Evolutionary conservation across 2,888 invertebrate species (phyloP).

Genomic region (Drosophila lacicola): DNA sequence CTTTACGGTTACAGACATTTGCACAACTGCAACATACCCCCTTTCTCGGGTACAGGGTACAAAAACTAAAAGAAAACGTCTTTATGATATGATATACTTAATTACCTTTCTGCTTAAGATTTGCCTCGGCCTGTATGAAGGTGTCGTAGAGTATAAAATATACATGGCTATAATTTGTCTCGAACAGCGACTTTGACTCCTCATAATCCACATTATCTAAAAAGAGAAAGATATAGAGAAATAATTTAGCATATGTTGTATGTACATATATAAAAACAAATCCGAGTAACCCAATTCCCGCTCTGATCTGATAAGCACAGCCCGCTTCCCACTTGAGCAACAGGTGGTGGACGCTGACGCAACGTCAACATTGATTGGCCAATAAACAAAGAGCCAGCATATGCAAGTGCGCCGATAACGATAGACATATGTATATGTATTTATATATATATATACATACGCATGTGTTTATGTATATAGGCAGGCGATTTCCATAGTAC

Average conservation of each 20-base stretch:
- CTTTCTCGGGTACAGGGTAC: neutral
- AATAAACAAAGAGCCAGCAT: constrained; percentile 24
- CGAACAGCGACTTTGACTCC: constrained; percentile 96
- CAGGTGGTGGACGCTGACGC: constrained; percentile 41
- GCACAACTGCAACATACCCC: no score
- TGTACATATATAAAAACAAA: neutral
- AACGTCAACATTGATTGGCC: constrained; percentile 28
- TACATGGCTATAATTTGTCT: constrained; percentile 97
- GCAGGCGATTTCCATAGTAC: constrained; percentile 11
- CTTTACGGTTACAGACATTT: neutral
- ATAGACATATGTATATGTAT: neutral
- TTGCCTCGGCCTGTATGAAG: constrained; percentile 96
- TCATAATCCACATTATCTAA: constrained; percentile 94
- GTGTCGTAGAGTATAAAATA: constrained; percentile 98
- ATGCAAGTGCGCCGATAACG: constrained; percentile 28
- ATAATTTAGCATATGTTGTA: neutral
- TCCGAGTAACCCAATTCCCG: constrained; percentile 13
- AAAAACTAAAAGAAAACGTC: constrained; percentile 1
- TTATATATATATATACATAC: neutral
- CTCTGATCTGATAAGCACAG: constrained; percentile 13
- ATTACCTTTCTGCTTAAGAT: constrained; percentile 95
- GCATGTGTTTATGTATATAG: neutral
- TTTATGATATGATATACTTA: constrained; percentile 5
- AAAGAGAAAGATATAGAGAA: constrained; percentile 78
- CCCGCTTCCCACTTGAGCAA: constrained; percentile 24